Conservation (phyloP, 2,888 invertebrate species). For the Stratiomys singularior region DNA sequence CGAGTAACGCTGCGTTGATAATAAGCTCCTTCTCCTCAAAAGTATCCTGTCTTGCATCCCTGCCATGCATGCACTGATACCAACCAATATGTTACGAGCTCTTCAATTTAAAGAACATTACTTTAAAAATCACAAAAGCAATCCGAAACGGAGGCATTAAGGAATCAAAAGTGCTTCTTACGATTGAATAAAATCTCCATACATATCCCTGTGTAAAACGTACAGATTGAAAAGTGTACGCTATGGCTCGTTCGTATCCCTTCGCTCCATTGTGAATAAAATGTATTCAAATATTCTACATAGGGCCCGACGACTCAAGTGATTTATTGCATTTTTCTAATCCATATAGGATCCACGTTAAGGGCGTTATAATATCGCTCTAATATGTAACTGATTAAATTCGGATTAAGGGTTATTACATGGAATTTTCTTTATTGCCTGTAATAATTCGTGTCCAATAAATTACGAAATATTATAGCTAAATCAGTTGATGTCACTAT, state of each 20-base stretch:
- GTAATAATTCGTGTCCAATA: conserved; percentile 29
- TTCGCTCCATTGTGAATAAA: background rate
- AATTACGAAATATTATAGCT: background rate
- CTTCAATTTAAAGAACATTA: background rate
- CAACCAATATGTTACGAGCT: too few relatives aligned
- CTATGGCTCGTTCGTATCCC: background rate
- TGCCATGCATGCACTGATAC: too few relatives aligned
- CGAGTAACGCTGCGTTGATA: too few relatives aligned
- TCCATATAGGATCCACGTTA: background rate
- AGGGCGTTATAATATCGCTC: conserved; percentile 1
- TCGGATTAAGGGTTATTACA: conserved; percentile 22
- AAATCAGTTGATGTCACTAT: conserved; percentile 38
- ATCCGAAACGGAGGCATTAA: conserved; percentile 50
- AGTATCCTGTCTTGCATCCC: too few relatives aligned
- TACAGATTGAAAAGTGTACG: conserved; percentile 35
- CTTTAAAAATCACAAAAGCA: conserved; percentile 37
- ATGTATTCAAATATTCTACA: background rate
- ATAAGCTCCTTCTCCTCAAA: too few relatives aligned
- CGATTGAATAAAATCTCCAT: conserved; percentile 51
- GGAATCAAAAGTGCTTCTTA: conserved; percentile 50
- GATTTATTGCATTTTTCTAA: conserved; percentile 31
- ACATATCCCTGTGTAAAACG: conserved; percentile 45
- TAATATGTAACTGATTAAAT: conserved; percentile 24
- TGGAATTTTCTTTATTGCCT: background rate
- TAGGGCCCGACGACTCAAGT: background rate